Evolutionary conservation across 2,797 vertebrate genomes (phyloP), one percentile per base, ranked within the genome.

Genomic region (Pseudochirops cupreus): DNA sequence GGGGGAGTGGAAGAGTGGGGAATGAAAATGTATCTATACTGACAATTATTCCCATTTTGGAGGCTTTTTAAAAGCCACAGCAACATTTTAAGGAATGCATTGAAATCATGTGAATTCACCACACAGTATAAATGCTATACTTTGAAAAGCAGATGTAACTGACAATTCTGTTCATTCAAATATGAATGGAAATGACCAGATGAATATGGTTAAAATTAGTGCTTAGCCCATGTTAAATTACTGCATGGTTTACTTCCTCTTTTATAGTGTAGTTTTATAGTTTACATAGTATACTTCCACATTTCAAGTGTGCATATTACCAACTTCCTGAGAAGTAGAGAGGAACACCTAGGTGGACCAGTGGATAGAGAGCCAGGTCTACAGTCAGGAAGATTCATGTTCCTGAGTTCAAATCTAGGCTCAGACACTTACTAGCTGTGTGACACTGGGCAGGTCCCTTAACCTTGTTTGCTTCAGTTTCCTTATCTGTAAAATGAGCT

Each of bases 101-200:
- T 94, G 91, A 31, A 82, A 92, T 59, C 58, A 90, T 52, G 21
- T 91, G 53, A 95, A 21, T 93, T 94, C 90, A 94, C 91, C 94
- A 31, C 26, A 90, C 10, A 11, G 5, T 29, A 3, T 92, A 52
- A 93, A 54, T 33, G 92, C 92, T 57, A 16, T 90, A 92, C 74
- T 92, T 13, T 92, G 56, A 91, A 94, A 21, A 95, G 96, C n/a
- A 58, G 14, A 2, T 52, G 52, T n/a, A 91, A 7, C n/a, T 91
- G 57, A 4, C 31, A 91, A 95, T 90, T 67, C 33, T 55, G 10
- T 39, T 13, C 12, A 50, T n/a, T 95, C 10, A 92, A 89, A 91
- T 95, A 91, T 56, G 16, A 93, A 93, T 39, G 82, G n/a, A 96
- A 54, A 26, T 87, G 74, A 87, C 87, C 39, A 92, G 93, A 56